Conservation (phyloP, 2,888 invertebrate genomes). For the Chorisops tibialis region DNA sequence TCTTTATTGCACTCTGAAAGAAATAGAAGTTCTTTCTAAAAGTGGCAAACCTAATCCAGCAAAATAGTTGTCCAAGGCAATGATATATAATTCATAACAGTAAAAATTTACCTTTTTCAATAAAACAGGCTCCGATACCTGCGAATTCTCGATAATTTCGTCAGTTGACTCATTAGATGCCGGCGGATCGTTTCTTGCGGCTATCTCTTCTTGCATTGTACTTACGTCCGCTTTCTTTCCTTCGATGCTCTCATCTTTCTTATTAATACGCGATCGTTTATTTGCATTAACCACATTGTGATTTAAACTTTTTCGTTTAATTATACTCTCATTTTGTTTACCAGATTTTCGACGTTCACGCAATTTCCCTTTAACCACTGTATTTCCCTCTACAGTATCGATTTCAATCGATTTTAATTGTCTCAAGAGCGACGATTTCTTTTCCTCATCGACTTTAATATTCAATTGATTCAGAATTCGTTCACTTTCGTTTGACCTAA, state of each 20-base stretch:
- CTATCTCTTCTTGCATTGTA: background rate
- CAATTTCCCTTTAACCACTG: conserved; percentile 6
- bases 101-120: conserved; percentile 27
- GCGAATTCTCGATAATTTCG: conserved; percentile 29
- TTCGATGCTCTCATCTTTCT: too few relatives aligned
- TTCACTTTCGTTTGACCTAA: conserved; percentile 14
- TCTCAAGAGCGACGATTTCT: conserved; percentile 18
- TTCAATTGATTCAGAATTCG: conserved; percentile 28
- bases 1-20: too few relatives aligned
- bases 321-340: background rate
- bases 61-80: background rate
- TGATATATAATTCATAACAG: background rate
- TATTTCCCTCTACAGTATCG: conserved; percentile 33
- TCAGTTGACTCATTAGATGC: conserved; percentile 20
- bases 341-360: conserved; percentile 3
- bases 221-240: background rate
- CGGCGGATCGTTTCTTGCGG: background rate
- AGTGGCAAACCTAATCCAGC: too few relatives aligned
- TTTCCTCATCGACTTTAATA: conserved; percentile 26
- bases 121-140: conserved; percentile 28
- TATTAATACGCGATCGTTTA: background rate
- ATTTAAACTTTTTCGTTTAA: background rate
- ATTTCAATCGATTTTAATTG: conserved; percentile 30
- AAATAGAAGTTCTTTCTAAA: too few relatives aligned
- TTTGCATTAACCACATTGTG: background rate